phyloP scores from a whole-genome alignment of 1,140 invertebrate species.

The Paracyclopina nana region DNA sequence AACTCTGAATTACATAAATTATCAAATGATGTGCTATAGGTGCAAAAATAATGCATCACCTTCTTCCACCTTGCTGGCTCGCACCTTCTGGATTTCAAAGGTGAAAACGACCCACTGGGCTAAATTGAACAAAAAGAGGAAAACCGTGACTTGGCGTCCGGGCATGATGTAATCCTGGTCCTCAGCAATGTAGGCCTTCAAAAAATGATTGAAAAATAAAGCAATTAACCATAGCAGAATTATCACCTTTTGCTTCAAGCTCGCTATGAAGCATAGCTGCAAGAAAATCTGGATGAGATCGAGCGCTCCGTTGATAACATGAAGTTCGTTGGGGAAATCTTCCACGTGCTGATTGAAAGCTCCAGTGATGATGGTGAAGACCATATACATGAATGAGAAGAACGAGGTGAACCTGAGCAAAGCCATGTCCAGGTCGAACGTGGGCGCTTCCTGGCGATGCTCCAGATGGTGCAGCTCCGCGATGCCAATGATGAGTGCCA shows the following conservation, averaged over 20 bases:
- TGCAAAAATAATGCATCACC: no score
- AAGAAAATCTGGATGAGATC: slow-evolving; percentile 46
- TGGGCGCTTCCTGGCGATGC: not conserved
- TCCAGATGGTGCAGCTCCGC: not conserved
- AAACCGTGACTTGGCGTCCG: slow-evolving; percentile 80
- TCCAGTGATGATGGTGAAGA: not conserved
- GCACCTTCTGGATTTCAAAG: slow-evolving; percentile 81
- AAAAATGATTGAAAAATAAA: not conserved
- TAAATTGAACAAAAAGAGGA: slow-evolving; percentile 78
- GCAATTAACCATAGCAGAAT: slow-evolving; percentile 45
- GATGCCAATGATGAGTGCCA: not conserved
- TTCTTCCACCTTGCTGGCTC: slow-evolving; percentile 53
- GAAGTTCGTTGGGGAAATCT: not conserved
- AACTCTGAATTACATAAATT: slow-evolving; percentile 37
- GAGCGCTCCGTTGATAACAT: not conserved
- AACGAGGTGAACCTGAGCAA: not conserved
- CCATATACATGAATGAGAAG: not conserved
- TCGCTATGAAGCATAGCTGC: slow-evolving; percentile 83
- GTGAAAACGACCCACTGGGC: slow-evolving; percentile 89
- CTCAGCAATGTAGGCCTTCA: not conserved
- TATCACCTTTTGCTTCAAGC: slow-evolving; percentile 68
- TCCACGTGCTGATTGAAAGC: not conserved
- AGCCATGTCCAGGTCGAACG: not conserved
- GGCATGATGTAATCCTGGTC: slow-evolving; percentile 59
- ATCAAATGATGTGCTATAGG: no score